Evolutionary conservation across 2,888 invertebrate genomes (phyloP).

Genomic region (Drosophila ustulata): DNA sequence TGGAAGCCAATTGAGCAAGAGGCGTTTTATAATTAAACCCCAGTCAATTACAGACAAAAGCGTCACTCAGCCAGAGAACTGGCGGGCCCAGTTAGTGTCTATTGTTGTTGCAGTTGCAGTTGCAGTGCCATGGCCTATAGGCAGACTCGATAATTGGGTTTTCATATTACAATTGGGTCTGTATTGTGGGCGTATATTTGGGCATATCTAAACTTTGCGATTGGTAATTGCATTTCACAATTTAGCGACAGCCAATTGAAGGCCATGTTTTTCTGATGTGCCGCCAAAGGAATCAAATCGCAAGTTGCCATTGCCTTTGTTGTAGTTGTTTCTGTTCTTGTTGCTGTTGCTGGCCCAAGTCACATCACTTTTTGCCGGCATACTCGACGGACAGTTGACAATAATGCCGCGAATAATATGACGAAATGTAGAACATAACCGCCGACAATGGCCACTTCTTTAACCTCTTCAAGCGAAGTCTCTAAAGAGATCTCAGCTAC

Average conservation of each 20-base stretch:
- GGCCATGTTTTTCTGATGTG: slow-evolving; percentile 51
- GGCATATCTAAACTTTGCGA: slow-evolving; percentile 37
- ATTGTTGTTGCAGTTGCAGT: neutral
- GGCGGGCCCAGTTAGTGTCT: slow-evolving; percentile 2
- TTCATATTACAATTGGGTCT: slow-evolving; percentile 70
- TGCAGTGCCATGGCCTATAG: slow-evolving; percentile 44
- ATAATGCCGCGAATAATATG: slow-evolving; percentile 83
- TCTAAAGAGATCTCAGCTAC: slow-evolving; percentile 18
- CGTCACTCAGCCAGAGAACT: slow-evolving; percentile 64
- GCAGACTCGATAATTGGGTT: slow-evolving; percentile 73
- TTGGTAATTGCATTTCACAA: slow-evolving; percentile 77
- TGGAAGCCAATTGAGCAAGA: slow-evolving; percentile 53
- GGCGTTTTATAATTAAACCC: slow-evolving; percentile 82
- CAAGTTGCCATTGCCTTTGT: neutral
- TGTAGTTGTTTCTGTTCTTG: slow-evolving; percentile 2
- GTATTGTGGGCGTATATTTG: slow-evolving; percentile 52
- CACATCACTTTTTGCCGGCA: slow-evolving; percentile 68
- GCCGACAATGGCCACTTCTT: slow-evolving; percentile 63
- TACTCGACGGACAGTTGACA: slow-evolving; percentile 70
- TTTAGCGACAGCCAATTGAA: slow-evolving; percentile 66
- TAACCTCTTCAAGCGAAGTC: slow-evolving; percentile 4
- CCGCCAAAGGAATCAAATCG: slow-evolving; percentile 59
- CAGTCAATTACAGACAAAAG: slow-evolving; percentile 82
- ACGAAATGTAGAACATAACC: slow-evolving; percentile 81
- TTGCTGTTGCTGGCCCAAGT: slow-evolving; percentile 20